Base-by-base conservation (phyloP, 1,140 invertebrate genomes). In the Homarus americanus region DNA sequence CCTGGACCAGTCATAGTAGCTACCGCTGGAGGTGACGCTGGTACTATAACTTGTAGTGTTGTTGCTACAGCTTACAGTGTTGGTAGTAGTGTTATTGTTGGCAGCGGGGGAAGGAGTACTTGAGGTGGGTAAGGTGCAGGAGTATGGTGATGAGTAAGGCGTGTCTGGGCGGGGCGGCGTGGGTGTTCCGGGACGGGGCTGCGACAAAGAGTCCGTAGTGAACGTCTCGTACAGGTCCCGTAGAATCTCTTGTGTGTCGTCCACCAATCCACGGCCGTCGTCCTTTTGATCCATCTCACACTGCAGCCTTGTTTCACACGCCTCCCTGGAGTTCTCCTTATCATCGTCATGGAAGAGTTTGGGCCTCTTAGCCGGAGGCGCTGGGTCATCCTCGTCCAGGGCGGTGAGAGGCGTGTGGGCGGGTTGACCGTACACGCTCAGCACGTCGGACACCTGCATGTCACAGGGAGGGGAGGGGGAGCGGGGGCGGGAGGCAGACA, bases 401-500 rank as follows among this genome's bases (percentile, higher is more conserved):
- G 86, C 80, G 20, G 92, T 84, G 63, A 93, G 86, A 24, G 91
- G 90, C 5, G 91, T 78, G 44, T 92, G 88, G 79, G 93, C 78
- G 83, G 91, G 85, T 49, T 87, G 89, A 10, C 75, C 83, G 82
- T 86, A 91, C 75, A 83, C 85, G 58, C 84, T 83, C 63, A 92
- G 66, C 32, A 87, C 80, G 69, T 92, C 91, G 44, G 79, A 84
- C n/a, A 87, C 84, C 78, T 87, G 88, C 91, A 93, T 92, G 87
- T 93, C 93, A 32, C 85, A 92, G 32, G 93, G 92, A 17, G 93
- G 92, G 20, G 93, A 93, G 53, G 92, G 93, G 53, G 93, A 92
- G 69, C 92, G 93, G 82, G 93, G 93, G 58, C 93, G 93, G 20
- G 93, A 92, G 85, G 92, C 93, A 28, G 93, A 92, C 85, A 92